Percentiles rank a stretch among this genome's conserved stretches.
phyloP scores from a whole-genome alignment of 2,888 invertebrate species.

The Scaptomyza tumidula region DNA sequence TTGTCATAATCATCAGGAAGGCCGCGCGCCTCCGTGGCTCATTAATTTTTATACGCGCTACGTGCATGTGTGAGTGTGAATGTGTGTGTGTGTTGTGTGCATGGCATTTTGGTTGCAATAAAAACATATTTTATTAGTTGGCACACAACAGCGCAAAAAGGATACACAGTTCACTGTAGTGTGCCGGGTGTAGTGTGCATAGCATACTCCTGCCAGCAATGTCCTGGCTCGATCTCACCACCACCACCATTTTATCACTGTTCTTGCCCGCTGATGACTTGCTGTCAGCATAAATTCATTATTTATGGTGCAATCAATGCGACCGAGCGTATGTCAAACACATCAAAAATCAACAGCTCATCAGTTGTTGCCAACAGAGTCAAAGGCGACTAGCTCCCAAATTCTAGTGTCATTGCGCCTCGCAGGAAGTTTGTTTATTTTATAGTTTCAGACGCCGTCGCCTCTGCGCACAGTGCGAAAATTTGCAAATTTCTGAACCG shows the following conservation, averaged over 20 bases:
- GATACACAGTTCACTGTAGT: constrained; percentile 30
- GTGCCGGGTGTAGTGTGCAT: neutral
- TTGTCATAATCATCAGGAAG: constrained; percentile 19
- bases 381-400: constrained; percentile 30
- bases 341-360: constrained; percentile 83
- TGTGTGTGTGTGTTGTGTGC: constrained; percentile 37
- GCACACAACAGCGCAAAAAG: constrained; percentile 62
- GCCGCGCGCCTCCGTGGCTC: constrained; percentile 81
- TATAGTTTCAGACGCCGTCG: constrained; percentile 77
- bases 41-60: constrained; percentile 80
- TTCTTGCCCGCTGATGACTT: constrained; percentile 66
- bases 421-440: constrained; percentile 82
- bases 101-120: constrained; percentile 62
- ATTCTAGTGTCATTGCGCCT: constrained; percentile 14
- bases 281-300: constrained; percentile 84
- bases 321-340: constrained; percentile 84
- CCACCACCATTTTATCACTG: constrained; percentile 45
- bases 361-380: constrained; percentile 42
- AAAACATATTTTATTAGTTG: constrained; percentile 82
- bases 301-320: constrained; percentile 85
- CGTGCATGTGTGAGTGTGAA: constrained; percentile 34
- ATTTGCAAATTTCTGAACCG: constrained; percentile 54
- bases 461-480: constrained; percentile 59
- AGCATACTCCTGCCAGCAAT: neutral
- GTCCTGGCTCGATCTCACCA: constrained; percentile 27